Evolutionary conservation across 2,888 invertebrate genomes (phyloP).

Genomic region (Metallyticus violacea): DNA sequence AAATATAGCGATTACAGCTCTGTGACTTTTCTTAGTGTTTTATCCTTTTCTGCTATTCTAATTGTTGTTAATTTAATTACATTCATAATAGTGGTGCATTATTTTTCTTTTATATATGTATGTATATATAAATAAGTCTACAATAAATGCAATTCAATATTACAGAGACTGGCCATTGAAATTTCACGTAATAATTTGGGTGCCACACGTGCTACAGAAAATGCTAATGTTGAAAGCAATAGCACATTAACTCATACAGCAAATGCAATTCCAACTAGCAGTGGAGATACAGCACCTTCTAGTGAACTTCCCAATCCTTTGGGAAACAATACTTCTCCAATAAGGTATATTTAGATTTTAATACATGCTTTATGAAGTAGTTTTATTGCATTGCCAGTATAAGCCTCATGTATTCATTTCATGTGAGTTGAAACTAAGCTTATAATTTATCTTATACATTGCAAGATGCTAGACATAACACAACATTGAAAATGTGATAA

Average conservation of each 20-base stretch:
- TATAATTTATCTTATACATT: too few species aligned
- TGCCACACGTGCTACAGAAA: constrained; percentile 32
- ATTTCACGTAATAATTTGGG: constrained; percentile 62
- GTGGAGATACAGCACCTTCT: neutral
- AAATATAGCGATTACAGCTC: too few species aligned
- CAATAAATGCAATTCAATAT: constrained; percentile 25
- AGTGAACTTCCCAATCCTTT: neutral
- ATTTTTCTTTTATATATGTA: too few species aligned
- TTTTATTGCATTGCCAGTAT: neutral
- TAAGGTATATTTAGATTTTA: neutral
- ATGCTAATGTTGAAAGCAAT: neutral
- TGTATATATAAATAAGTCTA: too few species aligned
- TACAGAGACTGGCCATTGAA: constrained; percentile 63
- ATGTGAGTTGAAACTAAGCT: too few species aligned
- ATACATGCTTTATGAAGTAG: neutral
- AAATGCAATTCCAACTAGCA: neutral
- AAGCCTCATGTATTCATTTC: too few species aligned
- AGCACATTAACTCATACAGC: neutral
- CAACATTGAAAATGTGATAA: too few species aligned
- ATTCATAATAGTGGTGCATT: too few species aligned
- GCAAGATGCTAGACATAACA: too few species aligned
- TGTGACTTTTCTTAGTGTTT: too few species aligned
- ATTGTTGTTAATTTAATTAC: too few species aligned
- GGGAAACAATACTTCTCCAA: neutral
- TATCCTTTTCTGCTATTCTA: too few species aligned